Percentiles rank a stretch among this genome's conserved stretches.
These are phyloP conservation scores for Capra hircus DNA, from an alignment of 2,113 vertebrate genomes.

Conservation along the genomic window DNA sequence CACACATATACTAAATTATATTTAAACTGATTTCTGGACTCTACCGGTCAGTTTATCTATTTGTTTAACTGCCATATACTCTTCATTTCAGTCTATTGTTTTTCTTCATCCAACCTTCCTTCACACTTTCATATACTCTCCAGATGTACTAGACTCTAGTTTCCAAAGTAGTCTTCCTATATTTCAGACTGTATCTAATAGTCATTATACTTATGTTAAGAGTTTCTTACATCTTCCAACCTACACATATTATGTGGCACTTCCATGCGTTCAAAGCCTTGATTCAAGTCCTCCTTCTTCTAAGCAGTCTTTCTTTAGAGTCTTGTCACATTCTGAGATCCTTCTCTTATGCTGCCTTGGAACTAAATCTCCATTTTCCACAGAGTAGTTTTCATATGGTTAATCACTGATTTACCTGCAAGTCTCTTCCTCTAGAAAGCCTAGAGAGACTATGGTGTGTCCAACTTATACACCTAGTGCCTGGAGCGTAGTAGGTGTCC, in stretches of 20 bases:
- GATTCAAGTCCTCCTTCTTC: neutral
- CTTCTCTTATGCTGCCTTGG: neutral
- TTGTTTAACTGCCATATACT: neutral
- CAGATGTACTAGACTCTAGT: neutral
- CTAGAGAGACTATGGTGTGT: neutral
- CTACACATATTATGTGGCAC: neutral
- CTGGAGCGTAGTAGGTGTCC: neutral
- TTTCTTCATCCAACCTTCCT: neutral
- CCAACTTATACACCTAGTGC: neutral
- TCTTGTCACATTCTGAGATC: neutral
- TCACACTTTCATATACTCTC: neutral
- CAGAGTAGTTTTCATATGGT: neutral
- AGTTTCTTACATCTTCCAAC: neutral
- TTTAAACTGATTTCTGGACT: neutral
- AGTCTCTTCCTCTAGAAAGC: neutral
- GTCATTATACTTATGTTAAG: neutral
- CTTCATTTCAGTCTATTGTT: neutral
- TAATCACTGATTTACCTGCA: neutral
- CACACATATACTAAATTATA: neutral
- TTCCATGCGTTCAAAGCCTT: neutral
- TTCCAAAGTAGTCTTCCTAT: neutral
- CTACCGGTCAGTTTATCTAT: neutral
- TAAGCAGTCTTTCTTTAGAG: neutral
- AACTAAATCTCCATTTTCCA: neutral
- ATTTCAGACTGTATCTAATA: neutral